Percentiles rank a stretch among this genome's conserved stretches.
phyloP scores from a whole-genome alignment of 2,888 invertebrate species.

The Agrilus biguttatus region DNA sequence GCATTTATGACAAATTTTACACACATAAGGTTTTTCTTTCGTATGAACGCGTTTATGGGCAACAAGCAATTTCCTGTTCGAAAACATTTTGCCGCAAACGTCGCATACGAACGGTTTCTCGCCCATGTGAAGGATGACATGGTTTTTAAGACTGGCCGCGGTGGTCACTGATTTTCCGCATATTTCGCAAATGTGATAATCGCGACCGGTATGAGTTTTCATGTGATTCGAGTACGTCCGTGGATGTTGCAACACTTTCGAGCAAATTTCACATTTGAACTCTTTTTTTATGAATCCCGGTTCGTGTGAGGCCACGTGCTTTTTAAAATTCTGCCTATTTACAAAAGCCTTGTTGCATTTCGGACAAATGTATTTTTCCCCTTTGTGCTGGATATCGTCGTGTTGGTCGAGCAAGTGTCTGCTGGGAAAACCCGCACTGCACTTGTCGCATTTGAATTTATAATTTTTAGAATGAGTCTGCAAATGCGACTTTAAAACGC shows the following conservation, averaged over 20 bases:
- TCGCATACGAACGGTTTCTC: constrained; percentile 21
- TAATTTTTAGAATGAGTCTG: constrained; percentile 10
- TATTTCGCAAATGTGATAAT: constrained; percentile 27
- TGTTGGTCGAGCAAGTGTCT: constrained; percentile 11
- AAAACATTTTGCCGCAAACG: constrained; percentile 34
- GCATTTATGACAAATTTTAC: constrained; percentile 37
- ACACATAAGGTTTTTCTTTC: constrained; percentile 36
- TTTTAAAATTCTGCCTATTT: constrained; percentile 15
- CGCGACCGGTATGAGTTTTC: constrained; percentile 7
- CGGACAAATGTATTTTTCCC: constrained; percentile 17
- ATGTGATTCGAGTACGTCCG: constrained; percentile 7
- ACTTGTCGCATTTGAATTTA: constrained; percentile 17
- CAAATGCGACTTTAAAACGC: constrained; percentile 9
- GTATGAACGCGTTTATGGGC: constrained; percentile 39
- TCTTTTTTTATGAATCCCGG: constrained; percentile 7
- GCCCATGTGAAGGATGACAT: constrained; percentile 26
- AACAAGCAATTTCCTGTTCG: constrained; percentile 27
- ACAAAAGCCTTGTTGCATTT: constrained; percentile 30
- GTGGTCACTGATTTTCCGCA: constrained; percentile 37
- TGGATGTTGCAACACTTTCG: constrained; percentile 3
- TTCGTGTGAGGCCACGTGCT: constrained; percentile 10
- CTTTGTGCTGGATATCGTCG: constrained; percentile 8
- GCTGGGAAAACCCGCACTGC: constrained; percentile 20
- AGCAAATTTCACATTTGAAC: constrained; percentile 8
- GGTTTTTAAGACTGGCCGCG: constrained; percentile 15